phyloP scores from a whole-genome alignment of 2,113 vertebrate genomes.

The Rhinogobius similis region DNA sequence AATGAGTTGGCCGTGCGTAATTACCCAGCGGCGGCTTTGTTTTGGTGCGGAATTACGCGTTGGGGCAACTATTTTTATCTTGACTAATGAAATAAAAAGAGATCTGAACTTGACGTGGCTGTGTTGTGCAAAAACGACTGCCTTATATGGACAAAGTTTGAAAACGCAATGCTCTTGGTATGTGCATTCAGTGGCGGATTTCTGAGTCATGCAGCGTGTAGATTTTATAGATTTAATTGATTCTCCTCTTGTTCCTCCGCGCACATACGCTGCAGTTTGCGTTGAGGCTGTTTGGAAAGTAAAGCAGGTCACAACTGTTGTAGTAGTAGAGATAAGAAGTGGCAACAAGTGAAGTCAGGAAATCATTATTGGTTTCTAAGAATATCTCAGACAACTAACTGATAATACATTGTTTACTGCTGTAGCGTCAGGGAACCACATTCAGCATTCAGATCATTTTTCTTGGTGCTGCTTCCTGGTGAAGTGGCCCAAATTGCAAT shows the following conservation, averaged over 20 bases:
- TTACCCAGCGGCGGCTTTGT: background rate
- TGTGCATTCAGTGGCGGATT: background rate
- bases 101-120: background rate
- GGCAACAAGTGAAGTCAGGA: background rate
- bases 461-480: no score
- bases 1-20: background rate
- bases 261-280: background rate
- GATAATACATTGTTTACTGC: background rate
- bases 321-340: background rate
- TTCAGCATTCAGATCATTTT: no score
- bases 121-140: background rate
- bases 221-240: background rate
- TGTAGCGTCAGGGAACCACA: background rate
- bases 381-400: no score
- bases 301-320: no score
- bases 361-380: no score
- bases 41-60: background rate
- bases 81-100: background rate
- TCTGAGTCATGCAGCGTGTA: background rate
- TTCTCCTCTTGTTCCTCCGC: background rate
- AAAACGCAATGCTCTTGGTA: background rate
- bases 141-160: slow-evolving; percentile 5
- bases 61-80: background rate
- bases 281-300: background rate
- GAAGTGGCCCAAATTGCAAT: no score